Evolutionary conservation across 2,113 vertebrate species (phyloP).

Genomic region (Ptilorrhoa leucosticta): DNA sequence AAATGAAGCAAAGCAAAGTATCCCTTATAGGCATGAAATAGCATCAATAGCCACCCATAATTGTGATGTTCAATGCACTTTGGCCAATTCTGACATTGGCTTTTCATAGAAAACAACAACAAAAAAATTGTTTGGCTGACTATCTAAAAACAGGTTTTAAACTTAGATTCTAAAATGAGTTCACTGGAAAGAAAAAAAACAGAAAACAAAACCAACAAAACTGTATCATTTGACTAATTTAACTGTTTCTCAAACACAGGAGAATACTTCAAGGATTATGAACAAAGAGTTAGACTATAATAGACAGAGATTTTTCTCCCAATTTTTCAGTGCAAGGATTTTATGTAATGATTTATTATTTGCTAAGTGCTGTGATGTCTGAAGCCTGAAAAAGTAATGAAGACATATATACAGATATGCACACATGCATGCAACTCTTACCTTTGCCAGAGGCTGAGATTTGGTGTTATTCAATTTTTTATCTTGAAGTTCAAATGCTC

Average conservation of each 20-base stretch:
- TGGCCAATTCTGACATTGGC: not conserved
- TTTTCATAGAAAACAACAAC: not conserved
- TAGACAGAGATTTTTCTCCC: not conserved
- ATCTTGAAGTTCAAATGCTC: not conserved
- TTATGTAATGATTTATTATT: not conserved
- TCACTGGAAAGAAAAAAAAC: not conserved
- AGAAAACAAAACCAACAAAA: not conserved
- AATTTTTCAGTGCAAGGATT: not conserved
- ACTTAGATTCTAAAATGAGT: not conserved
- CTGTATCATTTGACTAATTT: fast-evolving
- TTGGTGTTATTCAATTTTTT: not conserved
- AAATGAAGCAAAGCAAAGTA: not conserved
- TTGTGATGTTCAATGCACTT: not conserved
- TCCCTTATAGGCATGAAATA: not conserved
- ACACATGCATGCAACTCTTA: not conserved
- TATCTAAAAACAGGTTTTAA: not conserved
- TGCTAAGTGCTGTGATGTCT: not conserved
- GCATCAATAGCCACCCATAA: not conserved
- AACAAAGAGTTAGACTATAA: not conserved
- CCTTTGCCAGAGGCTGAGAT: slow-evolving; percentile 61
- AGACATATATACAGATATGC: not conserved
- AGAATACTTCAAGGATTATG: not conserved
- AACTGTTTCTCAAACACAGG: not conserved
- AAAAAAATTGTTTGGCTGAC: not conserved
- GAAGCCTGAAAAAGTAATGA: not conserved